A percentile compares a stretch with the other conserved stretches of the same genome.
Conservation (phyloP, 2,888 invertebrate genomes). For the Nomada flava region DNA sequence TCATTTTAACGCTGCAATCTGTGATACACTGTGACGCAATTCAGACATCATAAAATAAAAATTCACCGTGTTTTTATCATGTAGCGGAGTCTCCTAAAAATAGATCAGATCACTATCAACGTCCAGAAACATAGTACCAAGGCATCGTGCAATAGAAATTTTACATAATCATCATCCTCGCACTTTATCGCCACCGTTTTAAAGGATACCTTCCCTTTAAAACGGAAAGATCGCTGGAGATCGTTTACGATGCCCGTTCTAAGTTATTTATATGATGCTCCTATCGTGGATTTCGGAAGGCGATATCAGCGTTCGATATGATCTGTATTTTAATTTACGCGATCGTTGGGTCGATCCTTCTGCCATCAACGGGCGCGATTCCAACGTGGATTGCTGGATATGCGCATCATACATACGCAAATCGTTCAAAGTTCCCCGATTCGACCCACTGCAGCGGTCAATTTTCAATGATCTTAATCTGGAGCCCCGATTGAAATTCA, state of each 20-base stretch:
- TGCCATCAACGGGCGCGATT: constrained; percentile 10
- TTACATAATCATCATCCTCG: too few species aligned
- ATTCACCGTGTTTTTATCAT: too few species aligned
- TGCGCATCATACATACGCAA: constrained; percentile 66
- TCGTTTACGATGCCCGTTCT: background rate
- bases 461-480: constrained; percentile 69
- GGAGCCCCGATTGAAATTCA: constrained; percentile 66
- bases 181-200: too few species aligned
- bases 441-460: constrained; percentile 57
- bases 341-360: constrained; percentile 22
- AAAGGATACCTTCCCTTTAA: too few species aligned
- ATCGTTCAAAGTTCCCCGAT: constrained; percentile 60
- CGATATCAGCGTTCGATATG: background rate
- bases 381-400: constrained; percentile 19
- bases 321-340: constrained; percentile 39
- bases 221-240: background rate
- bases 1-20: too few species aligned
- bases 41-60: too few species aligned
- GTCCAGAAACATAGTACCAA: too few species aligned
- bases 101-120: too few species aligned
- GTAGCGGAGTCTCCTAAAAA: too few species aligned
- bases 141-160: too few species aligned
- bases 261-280: background rate
- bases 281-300: background rate
- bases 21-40: too few species aligned